A percentile compares a stretch with the other conserved stretches of the same genome.
Evolutionary conservation across 2,888 invertebrate species (phyloP).

Genomic region (Microdon myrmicae): DNA sequence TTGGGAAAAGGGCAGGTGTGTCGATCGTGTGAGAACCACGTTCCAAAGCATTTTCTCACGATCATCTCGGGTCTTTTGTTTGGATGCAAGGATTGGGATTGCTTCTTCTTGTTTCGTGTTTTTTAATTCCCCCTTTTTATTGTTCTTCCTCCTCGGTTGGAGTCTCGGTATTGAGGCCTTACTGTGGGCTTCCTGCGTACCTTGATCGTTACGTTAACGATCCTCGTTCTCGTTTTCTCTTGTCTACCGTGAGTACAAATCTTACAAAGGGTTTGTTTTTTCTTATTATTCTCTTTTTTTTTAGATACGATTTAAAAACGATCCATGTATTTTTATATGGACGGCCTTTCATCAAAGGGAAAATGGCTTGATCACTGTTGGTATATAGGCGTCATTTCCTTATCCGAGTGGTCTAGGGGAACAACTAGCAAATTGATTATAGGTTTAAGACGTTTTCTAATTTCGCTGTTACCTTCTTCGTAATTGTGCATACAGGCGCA

Average conservation of each 20-base stretch:
- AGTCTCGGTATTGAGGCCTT: slow-evolving; percentile 35
- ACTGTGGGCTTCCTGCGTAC: slow-evolving; percentile 29
- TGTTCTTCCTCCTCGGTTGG: slow-evolving; percentile 12
- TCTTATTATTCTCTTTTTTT: no score
- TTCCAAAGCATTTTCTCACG: slow-evolving; percentile 68
- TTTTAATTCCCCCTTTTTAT: no score
- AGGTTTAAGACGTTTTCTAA: no score
- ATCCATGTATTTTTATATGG: slow-evolving; percentile 21
- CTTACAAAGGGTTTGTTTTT: slow-evolving; percentile 5
- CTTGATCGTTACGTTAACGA: slow-evolving; percentile 40
- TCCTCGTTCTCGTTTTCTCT: slow-evolving; percentile 20
- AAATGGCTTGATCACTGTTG: slow-evolving; percentile 21
- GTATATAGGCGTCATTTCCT: slow-evolving; percentile 5
- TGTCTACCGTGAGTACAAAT: slow-evolving; percentile 11
- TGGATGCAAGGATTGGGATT: slow-evolving; percentile 31
- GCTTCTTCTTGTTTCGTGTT: no score
- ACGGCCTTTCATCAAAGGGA: slow-evolving; percentile 31
- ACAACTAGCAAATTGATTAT: no score
- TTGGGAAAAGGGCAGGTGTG: slow-evolving; percentile 68
- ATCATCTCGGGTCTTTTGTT: slow-evolving; percentile 59
- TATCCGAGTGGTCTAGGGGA: no score
- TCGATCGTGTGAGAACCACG: slow-evolving; percentile 68
- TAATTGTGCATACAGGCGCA: no score
- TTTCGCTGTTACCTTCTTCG: no score
- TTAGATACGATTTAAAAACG: slow-evolving; percentile 10